Evolutionary conservation across 2,113 vertebrate genomes (phyloP).

Genomic region (Chaenogobius annularis): DNA sequence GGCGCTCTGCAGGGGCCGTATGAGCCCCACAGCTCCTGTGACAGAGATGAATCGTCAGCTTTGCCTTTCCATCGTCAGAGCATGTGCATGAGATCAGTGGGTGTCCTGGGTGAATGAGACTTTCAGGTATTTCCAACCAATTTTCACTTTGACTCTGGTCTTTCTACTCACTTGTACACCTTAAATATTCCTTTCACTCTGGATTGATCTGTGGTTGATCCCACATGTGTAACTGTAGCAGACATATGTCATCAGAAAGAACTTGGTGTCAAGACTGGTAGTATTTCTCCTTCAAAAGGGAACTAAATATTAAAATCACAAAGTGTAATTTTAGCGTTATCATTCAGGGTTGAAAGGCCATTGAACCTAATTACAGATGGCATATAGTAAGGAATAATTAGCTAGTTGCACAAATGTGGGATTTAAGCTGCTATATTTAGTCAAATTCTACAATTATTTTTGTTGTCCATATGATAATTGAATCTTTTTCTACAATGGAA

Average conservation of each 20-base stretch:
- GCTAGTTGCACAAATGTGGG: too few species aligned
- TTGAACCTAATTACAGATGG: not conserved
- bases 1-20: slow-evolving; percentile 8
- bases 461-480: too few species aligned
- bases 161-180: slow-evolving; percentile 10
- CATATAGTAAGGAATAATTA: not conserved
- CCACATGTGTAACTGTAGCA: not conserved
- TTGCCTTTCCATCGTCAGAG: slow-evolving; percentile 8
- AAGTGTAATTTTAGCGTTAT: not conserved
- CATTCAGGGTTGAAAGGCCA: too few species aligned
- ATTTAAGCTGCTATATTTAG: too few species aligned
- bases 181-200: not conserved
- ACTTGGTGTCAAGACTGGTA: not conserved
- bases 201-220: not conserved
- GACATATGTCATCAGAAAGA: not conserved
- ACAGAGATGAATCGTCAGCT: slow-evolving; percentile 52
- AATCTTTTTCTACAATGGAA: too few species aligned
- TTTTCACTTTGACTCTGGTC: slow-evolving; percentile 9
- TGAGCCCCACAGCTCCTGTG: slow-evolving; percentile 43
- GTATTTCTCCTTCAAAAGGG: too few species aligned
- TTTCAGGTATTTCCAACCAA: slow-evolving; percentile 23
- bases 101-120: slow-evolving; percentile 34
- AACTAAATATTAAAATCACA: not conserved
- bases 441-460: too few species aligned
- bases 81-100: slow-evolving; percentile 16